phyloP scores from a whole-genome alignment of 2,113 vertebrate species.

The Esox niger region DNA sequence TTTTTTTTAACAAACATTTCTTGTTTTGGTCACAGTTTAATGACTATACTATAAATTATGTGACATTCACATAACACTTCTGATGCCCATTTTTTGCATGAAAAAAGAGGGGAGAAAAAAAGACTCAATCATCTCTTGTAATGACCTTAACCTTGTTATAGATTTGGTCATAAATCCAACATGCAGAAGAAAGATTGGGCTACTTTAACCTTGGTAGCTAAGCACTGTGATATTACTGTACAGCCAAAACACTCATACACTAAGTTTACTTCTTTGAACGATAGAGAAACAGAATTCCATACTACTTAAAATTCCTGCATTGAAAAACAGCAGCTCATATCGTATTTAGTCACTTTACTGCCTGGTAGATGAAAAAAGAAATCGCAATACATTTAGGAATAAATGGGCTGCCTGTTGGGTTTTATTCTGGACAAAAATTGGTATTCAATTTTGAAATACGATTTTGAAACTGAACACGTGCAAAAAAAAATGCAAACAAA shows the following conservation, averaged over 20 bases:
- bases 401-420: conserved; percentile 29
- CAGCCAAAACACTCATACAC: conserved; percentile 24
- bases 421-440: conserved; percentile 37
- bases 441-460: conserved; percentile 34
- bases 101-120: conserved; percentile 31
- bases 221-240: conserved; percentile 33
- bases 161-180: conserved; percentile 40
- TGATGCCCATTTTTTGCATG: conserved; percentile 22
- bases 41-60: conserved; percentile 41
- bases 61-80: conserved; percentile 31
- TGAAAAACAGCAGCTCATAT: conserved; percentile 43
- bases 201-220: conserved; percentile 28
- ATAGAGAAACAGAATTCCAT: conserved; percentile 40
- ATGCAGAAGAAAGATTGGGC: conserved; percentile 51
- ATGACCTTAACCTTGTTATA: too few species aligned
- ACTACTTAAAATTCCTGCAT: conserved; percentile 42
- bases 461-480: conserved; percentile 51
- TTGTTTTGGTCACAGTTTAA: conserved; percentile 69
- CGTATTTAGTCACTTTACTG: conserved; percentile 31
- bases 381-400: conserved; percentile 19
- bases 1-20: conserved; percentile 34
- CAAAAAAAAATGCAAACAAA: conserved; percentile 56
- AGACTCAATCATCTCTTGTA: conserved; percentile 28
- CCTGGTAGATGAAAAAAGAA: conserved; percentile 31
- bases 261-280: conserved; percentile 19